Percentiles rank a stretch among this genome's conserved stretches.
Conservation (phyloP, 2,797 vertebrate genomes). For the Enteromius mattozi region DNA sequence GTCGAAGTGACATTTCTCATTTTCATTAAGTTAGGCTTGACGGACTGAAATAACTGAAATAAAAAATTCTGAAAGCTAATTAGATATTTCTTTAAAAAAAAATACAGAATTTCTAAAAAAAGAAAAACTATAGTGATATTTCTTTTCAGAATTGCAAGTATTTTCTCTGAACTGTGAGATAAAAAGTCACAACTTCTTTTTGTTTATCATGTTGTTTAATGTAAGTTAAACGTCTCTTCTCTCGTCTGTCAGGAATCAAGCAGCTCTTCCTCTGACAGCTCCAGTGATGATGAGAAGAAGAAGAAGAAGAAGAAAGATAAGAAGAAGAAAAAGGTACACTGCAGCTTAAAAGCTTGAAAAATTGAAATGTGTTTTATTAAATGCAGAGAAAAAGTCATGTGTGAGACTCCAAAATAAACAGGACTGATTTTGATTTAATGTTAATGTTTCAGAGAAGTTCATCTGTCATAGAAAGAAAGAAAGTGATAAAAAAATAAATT, state of each 20-base stretch:
- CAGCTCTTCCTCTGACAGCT: conserved; percentile 32
- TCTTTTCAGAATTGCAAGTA: too few relatives aligned
- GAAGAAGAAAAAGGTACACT: conserved; percentile 31
- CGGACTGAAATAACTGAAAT: too few relatives aligned
- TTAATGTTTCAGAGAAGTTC: background rate
- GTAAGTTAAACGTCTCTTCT: background rate
- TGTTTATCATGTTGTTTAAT: background rate
- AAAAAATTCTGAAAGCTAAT: too few relatives aligned
- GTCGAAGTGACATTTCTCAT: too few relatives aligned
- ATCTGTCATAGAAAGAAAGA: background rate
- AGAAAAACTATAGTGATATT: too few relatives aligned
- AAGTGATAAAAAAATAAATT: background rate
- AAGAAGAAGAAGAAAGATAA: conserved; percentile 36
- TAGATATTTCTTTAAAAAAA: too few relatives aligned
- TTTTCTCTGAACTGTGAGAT: too few relatives aligned
- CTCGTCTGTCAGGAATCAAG: conserved; percentile 27
- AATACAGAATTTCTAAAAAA: too few relatives aligned
- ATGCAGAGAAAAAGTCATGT: background rate
- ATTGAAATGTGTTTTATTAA: background rate
- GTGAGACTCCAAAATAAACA: background rate
- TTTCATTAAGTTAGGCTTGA: too few relatives aligned
- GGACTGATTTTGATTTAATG: background rate
- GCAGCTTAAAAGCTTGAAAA: background rate
- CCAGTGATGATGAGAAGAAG: conserved; percentile 31
- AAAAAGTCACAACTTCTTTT: too few relatives aligned